Base-by-base conservation (phyloP, 2,888 invertebrate genomes). In the Mimas tiliae region DNA sequence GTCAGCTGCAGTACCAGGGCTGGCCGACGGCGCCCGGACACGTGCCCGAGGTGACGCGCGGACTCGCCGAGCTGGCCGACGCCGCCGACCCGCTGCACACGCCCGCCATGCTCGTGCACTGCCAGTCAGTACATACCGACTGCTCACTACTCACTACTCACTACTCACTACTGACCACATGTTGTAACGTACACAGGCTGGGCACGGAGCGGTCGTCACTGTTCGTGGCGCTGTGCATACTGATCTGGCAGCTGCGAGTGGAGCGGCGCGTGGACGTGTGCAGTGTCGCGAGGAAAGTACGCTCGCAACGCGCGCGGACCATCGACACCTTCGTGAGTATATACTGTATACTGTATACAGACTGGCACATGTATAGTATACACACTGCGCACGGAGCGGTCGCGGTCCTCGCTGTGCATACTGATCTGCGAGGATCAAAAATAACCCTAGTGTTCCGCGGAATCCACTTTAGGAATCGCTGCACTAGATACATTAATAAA, bases 21-120 rank as follows among this genome's bases (percentile, higher is more conserved):
- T 98, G 98, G 98, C 97, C 97, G 52, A 97, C 97, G 67, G 97
- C 97, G 70, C 96, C 97, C 77, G 97, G 97, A 55, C 97, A 97
- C 94, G 97, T 98, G 86, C 97, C 98, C 72, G 97, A 98, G 91
- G 97, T 97, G 65, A 97, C 97, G 68, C 95, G 97, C 72, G 97
- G 97, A 27, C 94, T 98, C 69, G 97, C 97, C 71, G 97, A 97
- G 88, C 94, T 98, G 71, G 96, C 97, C n/a, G 97, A 97, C 91
- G 96, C 97, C 11, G 82, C 82, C 94, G 93, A 94, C 85, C 89
- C 89, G 76, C 89, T 76, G 77, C 69, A 55, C 79, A 69, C 72
- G 42, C 73, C 68, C 79, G 96, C 98, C 52, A 95, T 98, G 82
- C 95, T 97, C 62, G 96, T 98, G 69, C 98, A 98, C 90, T 97